phyloP scores from a whole-genome alignment of 2,113 vertebrate species.

The Sander vitreus region DNA sequence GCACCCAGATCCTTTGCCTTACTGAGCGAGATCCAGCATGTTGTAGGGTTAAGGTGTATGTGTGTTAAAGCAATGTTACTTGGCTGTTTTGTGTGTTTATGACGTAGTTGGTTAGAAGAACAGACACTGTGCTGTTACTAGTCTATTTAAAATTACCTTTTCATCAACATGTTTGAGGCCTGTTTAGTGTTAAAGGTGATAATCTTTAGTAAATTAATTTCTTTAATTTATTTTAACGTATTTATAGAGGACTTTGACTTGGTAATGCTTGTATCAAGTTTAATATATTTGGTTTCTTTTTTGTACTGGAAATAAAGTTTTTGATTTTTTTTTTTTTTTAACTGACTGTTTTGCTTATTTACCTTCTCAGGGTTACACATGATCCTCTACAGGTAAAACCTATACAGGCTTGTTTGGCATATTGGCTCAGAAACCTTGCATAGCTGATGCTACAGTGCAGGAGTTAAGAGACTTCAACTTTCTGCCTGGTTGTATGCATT shows the following conservation, averaged over 20 bases:
- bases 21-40: conserved; percentile 47
- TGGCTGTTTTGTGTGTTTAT: conserved; percentile 63
- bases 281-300: conserved; percentile 86
- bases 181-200: conserved; percentile 78
- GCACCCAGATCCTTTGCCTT: conserved; percentile 39
- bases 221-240: conserved; percentile 89
- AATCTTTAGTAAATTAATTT: conserved; percentile 85
- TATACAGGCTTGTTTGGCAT: neutral
- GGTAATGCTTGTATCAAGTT: conserved; percentile 85
- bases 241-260: conserved; percentile 86
- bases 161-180: conserved; percentile 72
- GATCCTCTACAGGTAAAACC: neutral
- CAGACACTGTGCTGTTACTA: conserved; percentile 55
- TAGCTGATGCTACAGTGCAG: neutral
- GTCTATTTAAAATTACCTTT: conserved; percentile 79
- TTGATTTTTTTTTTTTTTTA: conserved; percentile 45
- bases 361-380: neutral
- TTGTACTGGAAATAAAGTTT: conserved; percentile 87
- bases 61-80: conserved; percentile 67
- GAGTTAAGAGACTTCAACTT: neutral
- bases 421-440: neutral
- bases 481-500: neutral
- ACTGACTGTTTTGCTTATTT: neutral
- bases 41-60: conserved; percentile 52
- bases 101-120: conserved; percentile 70